These are phyloP conservation scores for Laterallus jamaicensis DNA, from an alignment of 2,113 vertebrate genomes.

Conservation along the genomic window DNA sequence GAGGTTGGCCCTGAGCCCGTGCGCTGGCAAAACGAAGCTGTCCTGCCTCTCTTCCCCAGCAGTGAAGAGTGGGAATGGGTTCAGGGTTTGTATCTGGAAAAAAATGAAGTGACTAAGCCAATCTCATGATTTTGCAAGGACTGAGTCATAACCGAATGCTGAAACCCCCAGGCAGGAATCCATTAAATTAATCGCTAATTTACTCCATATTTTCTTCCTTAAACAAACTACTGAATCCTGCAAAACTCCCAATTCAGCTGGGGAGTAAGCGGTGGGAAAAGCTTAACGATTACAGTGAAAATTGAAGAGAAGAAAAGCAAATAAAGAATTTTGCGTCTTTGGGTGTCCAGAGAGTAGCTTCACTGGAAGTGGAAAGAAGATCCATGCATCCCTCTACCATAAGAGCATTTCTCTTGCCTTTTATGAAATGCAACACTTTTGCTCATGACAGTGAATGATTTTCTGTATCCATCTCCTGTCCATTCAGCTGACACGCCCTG, in stretches of 20 bases:
- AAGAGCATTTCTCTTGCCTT: background rate
- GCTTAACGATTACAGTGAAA: fast-evolving
- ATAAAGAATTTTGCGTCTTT: background rate
- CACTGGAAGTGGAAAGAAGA: background rate
- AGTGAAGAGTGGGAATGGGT: background rate
- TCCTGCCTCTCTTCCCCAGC: background rate
- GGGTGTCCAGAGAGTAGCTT: background rate
- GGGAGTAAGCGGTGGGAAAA: background rate
- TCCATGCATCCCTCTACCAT: fast-evolving
- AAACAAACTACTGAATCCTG: background rate
- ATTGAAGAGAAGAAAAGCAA: background rate
- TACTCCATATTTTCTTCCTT: background rate
- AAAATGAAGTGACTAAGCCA: background rate
- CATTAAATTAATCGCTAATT: background rate
- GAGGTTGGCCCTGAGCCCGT: fast-evolving
- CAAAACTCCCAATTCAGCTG: background rate
- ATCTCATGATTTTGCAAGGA: background rate
- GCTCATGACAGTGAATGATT: background rate
- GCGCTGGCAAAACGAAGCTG: fast-evolving
- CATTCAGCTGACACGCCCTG: background rate
- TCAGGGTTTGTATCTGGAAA: background rate
- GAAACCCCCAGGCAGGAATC: background rate
- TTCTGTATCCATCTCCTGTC: background rate
- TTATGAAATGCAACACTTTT: background rate
- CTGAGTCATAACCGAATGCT: background rate